phyloP scores from a whole-genome alignment of 1,140 invertebrate genomes.

The Ceratitis capitata region DNA sequence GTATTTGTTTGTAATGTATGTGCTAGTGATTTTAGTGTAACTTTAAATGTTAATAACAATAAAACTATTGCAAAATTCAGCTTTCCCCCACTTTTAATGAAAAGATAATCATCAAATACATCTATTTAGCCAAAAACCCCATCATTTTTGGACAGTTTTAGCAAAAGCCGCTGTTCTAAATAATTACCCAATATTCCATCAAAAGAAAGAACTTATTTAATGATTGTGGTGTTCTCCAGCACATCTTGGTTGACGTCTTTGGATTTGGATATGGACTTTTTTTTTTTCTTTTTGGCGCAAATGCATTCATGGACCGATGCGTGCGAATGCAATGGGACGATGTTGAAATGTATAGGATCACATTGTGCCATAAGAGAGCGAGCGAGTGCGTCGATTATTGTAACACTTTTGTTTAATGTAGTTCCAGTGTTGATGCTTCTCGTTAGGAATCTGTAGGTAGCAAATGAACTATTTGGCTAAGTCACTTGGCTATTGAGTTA shows the following conservation, averaged over 20 bases:
- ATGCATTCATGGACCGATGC: slow-evolving; percentile 6
- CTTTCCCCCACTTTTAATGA: too few species aligned
- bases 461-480: background rate
- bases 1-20: too few species aligned
- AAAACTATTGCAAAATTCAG: too few species aligned
- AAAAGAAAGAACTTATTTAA: background rate
- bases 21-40: too few species aligned
- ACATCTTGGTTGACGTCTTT: slow-evolving; percentile 13
- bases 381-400: slow-evolving; percentile 33
- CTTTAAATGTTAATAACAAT: too few species aligned
- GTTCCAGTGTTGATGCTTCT: slow-evolving; percentile 15
- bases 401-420: background rate
- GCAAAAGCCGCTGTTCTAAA: too few species aligned
- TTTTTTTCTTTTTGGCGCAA: slow-evolving; percentile 26
- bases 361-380: background rate
- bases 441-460: background rate
- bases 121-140: too few species aligned
- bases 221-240: background rate
- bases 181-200: background rate
- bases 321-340: slow-evolving; percentile 1
- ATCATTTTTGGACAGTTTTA: too few species aligned
- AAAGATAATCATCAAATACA: too few species aligned
- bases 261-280: background rate
- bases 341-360: background rate
- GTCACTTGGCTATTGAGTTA: slow-evolving; percentile 19